Evolutionary conservation across 2,888 invertebrate species (phyloP).

Genomic region (Lochmaea crataegi): DNA sequence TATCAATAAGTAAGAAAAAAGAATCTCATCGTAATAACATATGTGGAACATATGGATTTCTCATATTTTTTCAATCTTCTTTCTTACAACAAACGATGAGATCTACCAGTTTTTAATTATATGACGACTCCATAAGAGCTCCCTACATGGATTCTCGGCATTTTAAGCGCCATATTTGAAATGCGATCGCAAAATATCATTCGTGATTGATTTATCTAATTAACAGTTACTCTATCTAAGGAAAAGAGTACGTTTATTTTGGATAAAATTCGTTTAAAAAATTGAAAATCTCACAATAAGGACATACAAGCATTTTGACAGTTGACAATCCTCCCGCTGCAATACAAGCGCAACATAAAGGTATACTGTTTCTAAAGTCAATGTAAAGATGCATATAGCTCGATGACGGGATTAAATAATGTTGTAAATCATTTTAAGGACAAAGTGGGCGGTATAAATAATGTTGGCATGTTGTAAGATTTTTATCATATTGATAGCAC

Average conservation of each 20-base stretch:
- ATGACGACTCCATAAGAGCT: constrained; percentile 15
- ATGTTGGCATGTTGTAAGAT: too few relatives aligned
- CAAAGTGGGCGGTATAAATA: too few relatives aligned
- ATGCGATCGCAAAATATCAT: constrained; percentile 18
- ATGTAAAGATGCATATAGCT: too few relatives aligned
- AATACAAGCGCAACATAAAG: too few relatives aligned
- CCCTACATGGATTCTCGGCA: constrained; percentile 18
- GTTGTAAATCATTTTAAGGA: too few relatives aligned
- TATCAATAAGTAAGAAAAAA: neutral
- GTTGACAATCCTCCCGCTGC: too few relatives aligned
- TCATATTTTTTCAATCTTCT: neutral
- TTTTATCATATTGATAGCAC: too few relatives aligned
- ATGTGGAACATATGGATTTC: constrained; percentile 4
- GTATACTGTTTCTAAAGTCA: too few relatives aligned
- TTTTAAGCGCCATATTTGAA: constrained; percentile 20
- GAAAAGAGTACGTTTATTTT: neutral
- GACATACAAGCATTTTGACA: too few relatives aligned
- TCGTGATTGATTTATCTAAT: constrained; percentile 29
- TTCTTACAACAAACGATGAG: constrained; percentile 9
- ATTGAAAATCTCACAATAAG: too few relatives aligned
- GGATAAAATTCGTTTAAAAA: too few relatives aligned
- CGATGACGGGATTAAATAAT: too few relatives aligned
- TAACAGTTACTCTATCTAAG: constrained; percentile 11
- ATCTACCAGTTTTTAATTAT: constrained; percentile 23
- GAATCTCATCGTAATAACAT: neutral